Evolutionary conservation across 2,113 vertebrate species (phyloP), one percentile per base, ranked within the genome.

Genomic region (Apteryx mantelli): DNA sequence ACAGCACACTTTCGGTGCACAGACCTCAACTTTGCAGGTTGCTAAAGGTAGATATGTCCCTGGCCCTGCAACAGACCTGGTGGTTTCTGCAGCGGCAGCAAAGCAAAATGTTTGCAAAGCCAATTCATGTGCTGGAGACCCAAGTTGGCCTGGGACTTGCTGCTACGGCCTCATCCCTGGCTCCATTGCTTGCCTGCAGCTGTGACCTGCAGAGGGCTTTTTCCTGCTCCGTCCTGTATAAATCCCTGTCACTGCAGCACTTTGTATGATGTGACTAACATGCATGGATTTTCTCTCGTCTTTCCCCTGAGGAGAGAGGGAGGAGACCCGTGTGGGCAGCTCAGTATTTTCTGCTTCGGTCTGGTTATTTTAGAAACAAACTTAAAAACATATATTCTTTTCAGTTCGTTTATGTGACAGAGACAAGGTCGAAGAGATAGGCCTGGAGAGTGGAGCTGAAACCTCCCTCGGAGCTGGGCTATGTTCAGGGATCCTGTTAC

Each of bases 311-410:
- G 94, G 89, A 95, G 93, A 84, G 84, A 1, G 32, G 74, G 91
- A 90, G 96, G 86, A 95, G 89, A 80, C 44, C 71, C 34, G 86
- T 94, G 86, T 96, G 81, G 77, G 92, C 70, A 95, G 86, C 1
- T 3, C 89, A 85, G 86, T 74, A 53, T 93, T 97, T 42, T 94
- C 86, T 95, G 86, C 78, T 87, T 82, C 5, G 0, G 55, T 97
- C 93, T 84, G 77, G 88, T 93, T 94, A 94, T 95, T 97, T 95
- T 86, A 94, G 95, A 97, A 93, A 87, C 86, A 82, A 93, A 94
- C 86, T 84, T 79, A 82, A 97, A 97, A 97, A 97, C 95, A 96
- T 89, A 93, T 97, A 93, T 93, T 94, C 92, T 40, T 88, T 94
- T 90, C 86, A 91, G 92, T 93, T 93, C 71, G 8, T 91, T 95